A percentile compares a stretch with the other conserved stretches of the same genome.
Conservation (phyloP, 2,797 vertebrate genomes). For the Brachyrhaphis roseni region DNA sequence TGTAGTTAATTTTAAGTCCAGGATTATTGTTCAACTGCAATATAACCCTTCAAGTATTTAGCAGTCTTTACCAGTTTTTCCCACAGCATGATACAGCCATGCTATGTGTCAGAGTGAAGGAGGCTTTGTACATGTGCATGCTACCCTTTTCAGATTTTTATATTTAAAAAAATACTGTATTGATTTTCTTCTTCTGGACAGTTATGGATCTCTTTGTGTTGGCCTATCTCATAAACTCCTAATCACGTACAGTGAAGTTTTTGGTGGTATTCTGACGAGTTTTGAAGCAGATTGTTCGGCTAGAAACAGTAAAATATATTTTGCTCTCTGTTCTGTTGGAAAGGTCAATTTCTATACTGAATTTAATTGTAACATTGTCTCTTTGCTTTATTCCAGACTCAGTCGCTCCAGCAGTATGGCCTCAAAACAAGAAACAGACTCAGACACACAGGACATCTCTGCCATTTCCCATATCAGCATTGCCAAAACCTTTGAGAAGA, state of each 20-base stretch:
- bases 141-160: background rate
- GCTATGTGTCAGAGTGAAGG: background rate
- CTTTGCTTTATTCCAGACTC: slow-evolving; percentile 79
- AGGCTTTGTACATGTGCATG: background rate
- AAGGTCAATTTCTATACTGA: background rate
- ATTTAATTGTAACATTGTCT: slow-evolving; percentile 23
- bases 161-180: background rate
- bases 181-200: background rate
- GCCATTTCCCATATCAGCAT: slow-evolving; percentile 66
- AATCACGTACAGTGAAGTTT: background rate
- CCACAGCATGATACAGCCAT: background rate
- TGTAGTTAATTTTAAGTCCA: background rate
- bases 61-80: background rate
- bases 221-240: background rate
- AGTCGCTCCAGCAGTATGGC: slow-evolving; percentile 94
- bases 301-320: background rate
- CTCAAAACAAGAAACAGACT: slow-evolving; percentile 94
- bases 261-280: background rate
- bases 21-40: background rate
- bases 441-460: slow-evolving; percentile 88
- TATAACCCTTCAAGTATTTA: background rate
- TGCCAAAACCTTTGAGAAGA: slow-evolving; percentile 88
- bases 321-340: background rate
- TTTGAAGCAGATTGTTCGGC: background rate
- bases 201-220: background rate